These are phyloP conservation scores for Salminus brasiliensis DNA, from an alignment of 2,113 vertebrate genomes.

Conservation along the genomic window DNA sequence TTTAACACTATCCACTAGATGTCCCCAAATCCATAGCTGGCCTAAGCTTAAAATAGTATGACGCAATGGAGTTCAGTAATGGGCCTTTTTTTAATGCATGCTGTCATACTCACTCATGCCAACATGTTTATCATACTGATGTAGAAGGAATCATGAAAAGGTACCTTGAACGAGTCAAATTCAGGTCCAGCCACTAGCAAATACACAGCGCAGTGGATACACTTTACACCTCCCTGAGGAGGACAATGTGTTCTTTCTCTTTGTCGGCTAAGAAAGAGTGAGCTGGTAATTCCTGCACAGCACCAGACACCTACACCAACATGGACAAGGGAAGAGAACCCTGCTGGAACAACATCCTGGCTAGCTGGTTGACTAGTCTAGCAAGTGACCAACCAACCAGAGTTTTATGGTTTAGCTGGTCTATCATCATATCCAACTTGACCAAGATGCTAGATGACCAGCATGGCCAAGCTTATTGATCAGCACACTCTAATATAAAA, in stretches of 20 bases:
- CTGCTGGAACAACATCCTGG: no score
- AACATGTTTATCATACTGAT: no score
- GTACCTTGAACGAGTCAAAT: not conserved
- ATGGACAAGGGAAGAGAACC: not conserved
- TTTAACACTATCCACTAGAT: constrained; percentile 56
- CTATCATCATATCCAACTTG: no score
- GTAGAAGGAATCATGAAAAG: not conserved
- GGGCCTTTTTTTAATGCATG: not conserved
- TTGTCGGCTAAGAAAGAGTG: not conserved
- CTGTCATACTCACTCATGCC: not conserved
- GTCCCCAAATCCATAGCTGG: constrained; percentile 55
- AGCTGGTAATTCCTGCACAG: not conserved
- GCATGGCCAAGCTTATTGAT: no score
- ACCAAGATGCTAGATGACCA: no score
- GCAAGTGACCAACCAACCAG: no score
- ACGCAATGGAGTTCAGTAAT: constrained; percentile 38
- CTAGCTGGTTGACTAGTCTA: no score
- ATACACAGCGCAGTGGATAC: not conserved
- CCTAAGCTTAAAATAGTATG: constrained; percentile 37
- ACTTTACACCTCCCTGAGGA: not conserved
- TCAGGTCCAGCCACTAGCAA: not conserved
- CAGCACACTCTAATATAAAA: no score
- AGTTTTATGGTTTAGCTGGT: no score
- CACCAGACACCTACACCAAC: not conserved
- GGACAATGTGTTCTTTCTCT: not conserved